Base-by-base conservation (phyloP, 2,888 invertebrate species). In the Morpho deidamia region DNA sequence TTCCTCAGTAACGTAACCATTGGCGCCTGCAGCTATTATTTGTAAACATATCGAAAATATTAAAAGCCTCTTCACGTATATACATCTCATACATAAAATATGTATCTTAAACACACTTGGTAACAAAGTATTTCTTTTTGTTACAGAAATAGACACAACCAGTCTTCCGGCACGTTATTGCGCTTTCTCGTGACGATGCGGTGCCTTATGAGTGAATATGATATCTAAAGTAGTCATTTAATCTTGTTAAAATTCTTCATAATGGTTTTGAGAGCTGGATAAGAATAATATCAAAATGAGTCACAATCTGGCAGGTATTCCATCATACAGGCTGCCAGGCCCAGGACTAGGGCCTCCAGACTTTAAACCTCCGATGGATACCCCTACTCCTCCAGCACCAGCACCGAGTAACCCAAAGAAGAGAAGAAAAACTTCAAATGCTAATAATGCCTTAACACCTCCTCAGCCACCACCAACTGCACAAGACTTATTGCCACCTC, bases 381-480 rank as follows among this genome's bases (percentile, higher is more conserved):
- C 91, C 58, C 92, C 92, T 41, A 92, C 91, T 56, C 92, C 91
- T n/a, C 92, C 95, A 47, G 93, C 94, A 55, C 93, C 94, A 66
- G 94, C 95, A 63, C 95, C 95, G 63, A 94, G 94, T 65, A 95
- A 95, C 87, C 95, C 96, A 33, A 97, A 97, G 82, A 97, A 97
- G 84, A 92, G 96, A 70, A 91, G 95, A 82, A 94, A 96, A 90
- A 95, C 96, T 68, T 92, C 94, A 59, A 94, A 93, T 79, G 93
- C 94, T 43, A 93, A 93, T 58, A 91, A 92, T 73, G 87, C 91
- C 55, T 82, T 90, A 58, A 90, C 92, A 71, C 92, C 94, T 65
- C 93, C 94, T 64, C 93, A 93, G 67, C 93, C 93, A 54, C 93
- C 92, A 64, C 93, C 93, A 55, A 94, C 94, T 56, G 93, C 92